Percentiles rank a stretch among this genome's conserved stretches.
Conservation (phyloP, 2,797 vertebrate genomes). For the Smutsia gigantea region DNA sequence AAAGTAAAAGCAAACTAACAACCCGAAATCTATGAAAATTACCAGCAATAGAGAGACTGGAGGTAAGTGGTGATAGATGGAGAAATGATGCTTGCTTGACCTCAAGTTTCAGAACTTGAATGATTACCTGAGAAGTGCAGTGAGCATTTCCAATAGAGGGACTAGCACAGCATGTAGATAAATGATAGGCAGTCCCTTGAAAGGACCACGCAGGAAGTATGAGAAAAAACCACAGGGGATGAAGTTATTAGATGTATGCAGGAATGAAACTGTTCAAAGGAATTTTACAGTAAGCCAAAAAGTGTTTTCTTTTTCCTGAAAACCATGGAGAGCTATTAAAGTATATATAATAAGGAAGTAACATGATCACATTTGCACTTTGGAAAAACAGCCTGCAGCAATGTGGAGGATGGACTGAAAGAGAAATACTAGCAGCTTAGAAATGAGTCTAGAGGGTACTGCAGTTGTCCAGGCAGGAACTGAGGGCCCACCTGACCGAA, state of each 20-base stretch:
- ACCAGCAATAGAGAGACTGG: not conserved
- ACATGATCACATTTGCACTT: not conserved
- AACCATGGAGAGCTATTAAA: not conserved
- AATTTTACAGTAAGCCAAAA: not conserved
- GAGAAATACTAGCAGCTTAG: not conserved
- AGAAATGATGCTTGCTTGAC: not conserved
- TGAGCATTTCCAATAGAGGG: not conserved
- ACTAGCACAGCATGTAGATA: fast-evolving
- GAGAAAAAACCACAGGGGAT: not conserved
- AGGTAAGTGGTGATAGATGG: not conserved
- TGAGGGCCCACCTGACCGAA: not conserved
- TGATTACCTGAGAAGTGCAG: not conserved
- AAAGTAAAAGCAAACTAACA: not conserved
- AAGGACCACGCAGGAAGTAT: not conserved
- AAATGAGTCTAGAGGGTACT: not conserved
- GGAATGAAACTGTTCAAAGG: not conserved
- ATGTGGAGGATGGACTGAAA: not conserved
- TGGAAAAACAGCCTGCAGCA: not conserved
- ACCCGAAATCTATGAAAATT: not conserved
- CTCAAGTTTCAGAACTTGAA: not conserved
- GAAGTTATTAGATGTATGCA: not conserved
- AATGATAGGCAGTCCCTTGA: not conserved
- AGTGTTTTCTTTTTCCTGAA: not conserved
- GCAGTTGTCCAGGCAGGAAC: not conserved
- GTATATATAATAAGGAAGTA: conserved; percentile 7